phyloP scores from a whole-genome alignment of 2,888 invertebrate species.

The Dynastes hyllus region DNA sequence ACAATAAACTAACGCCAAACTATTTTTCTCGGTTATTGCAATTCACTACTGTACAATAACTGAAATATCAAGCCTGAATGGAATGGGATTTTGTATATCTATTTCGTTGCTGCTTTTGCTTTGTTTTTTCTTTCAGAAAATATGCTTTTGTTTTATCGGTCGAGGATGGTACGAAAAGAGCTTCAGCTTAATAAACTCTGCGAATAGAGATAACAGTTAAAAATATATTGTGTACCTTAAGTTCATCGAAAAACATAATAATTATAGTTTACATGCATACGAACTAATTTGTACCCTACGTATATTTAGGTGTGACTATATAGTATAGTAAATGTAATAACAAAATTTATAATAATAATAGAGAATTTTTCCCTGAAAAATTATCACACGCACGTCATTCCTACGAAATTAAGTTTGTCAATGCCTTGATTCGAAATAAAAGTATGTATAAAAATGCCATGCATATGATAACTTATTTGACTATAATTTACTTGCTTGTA shows the following conservation, averaged over 20 bases:
- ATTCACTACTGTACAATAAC: no score
- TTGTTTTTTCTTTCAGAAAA: neutral
- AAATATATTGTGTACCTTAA: conserved; percentile 25
- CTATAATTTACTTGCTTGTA: conserved; percentile 10
- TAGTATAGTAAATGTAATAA: neutral
- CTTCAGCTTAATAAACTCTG: conserved; percentile 18
- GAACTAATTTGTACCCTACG: conserved; percentile 35
- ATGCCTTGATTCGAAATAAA: neutral
- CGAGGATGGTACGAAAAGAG: no score
- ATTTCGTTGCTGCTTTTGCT: neutral
- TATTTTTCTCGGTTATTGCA: no score
- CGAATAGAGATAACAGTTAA: conserved; percentile 21
- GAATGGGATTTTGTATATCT: no score
- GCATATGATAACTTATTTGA: no score
- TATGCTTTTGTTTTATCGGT: neutral
- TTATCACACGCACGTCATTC: no score
- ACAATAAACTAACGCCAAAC: no score
- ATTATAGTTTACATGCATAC: conserved; percentile 26
- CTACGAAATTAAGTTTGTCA: no score
- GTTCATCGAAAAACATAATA: conserved; percentile 26
- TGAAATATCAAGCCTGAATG: no score
- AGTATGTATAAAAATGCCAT: neutral
- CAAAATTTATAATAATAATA: neutral
- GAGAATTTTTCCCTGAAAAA: neutral
- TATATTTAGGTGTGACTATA: conserved; percentile 1